Conservation (phyloP, 2,888 invertebrate genomes). For the Rhaphigaster nebulosa region DNA sequence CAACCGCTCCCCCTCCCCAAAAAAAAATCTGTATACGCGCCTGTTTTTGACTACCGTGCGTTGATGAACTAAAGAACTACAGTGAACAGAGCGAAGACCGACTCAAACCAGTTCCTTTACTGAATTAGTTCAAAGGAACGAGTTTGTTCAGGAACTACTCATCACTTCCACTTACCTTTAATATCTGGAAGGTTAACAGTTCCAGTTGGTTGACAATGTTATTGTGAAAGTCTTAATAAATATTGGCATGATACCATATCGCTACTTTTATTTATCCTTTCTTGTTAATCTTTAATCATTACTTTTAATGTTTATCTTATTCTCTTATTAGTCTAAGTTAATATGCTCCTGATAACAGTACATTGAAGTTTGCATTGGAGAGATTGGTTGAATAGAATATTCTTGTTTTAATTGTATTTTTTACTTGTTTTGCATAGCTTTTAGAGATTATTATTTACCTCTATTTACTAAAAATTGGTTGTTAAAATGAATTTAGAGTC, state of each 20-base stretch:
- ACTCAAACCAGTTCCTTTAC: too few species aligned
- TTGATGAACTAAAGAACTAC: too few species aligned
- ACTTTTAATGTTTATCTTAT: background rate
- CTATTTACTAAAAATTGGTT: background rate
- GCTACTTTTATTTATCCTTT: background rate
- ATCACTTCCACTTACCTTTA: background rate
- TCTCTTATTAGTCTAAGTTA: background rate
- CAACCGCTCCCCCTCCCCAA: too few species aligned
- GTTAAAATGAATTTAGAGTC: background rate
- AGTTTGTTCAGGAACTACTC: too few species aligned
- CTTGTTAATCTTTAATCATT: background rate
- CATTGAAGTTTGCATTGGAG: background rate
- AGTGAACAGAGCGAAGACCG: too few species aligned
- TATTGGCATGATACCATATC: background rate
- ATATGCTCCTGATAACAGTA: background rate
- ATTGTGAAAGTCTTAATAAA: background rate
- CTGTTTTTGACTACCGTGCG: too few species aligned
- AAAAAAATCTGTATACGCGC: too few species aligned
- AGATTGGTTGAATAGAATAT: background rate
- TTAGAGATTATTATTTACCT: background rate
- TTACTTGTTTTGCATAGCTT: background rate
- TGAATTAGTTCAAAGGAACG: too few species aligned
- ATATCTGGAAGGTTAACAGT: background rate
- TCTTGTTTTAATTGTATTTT: background rate
- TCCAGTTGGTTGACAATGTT: background rate